Percentiles rank a stretch among this genome's conserved stretches.
These are phyloP conservation scores for Acropternis orthonyx DNA, from an alignment of 2,797 vertebrate genomes.

Conservation along the genomic window DNA sequence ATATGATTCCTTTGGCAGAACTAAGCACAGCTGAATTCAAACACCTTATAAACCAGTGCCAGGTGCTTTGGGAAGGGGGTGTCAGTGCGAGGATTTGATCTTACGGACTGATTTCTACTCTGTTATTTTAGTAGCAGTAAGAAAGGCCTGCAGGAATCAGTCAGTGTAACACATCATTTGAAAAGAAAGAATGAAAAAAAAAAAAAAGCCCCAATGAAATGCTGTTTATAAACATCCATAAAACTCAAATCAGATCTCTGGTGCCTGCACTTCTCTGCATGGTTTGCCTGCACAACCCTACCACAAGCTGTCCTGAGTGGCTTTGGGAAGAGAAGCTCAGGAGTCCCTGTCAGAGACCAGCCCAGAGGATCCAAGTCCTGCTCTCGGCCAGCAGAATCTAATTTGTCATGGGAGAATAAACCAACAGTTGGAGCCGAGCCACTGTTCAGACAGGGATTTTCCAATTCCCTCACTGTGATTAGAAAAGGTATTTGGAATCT, in stretches of 20 bases:
- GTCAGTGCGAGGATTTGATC: background rate
- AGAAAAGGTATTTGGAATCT: slow-evolving; percentile 26
- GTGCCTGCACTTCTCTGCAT: background rate
- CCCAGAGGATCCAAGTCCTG: background rate
- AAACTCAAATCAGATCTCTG: background rate
- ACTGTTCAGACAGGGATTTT: slow-evolving; percentile 46
- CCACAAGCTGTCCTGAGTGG: background rate
- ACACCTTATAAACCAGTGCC: background rate
- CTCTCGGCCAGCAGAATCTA: background rate
- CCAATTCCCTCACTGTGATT: background rate
- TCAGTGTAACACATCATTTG: background rate
- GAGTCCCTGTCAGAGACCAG: background rate
- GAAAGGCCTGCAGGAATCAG: background rate
- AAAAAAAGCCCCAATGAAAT: background rate
- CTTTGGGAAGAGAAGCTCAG: background rate
- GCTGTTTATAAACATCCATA: background rate
- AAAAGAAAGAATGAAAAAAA: background rate
- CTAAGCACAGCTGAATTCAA: background rate
- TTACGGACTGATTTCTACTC: background rate
- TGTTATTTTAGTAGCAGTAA: background rate
- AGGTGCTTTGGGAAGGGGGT: background rate
- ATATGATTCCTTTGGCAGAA: background rate
- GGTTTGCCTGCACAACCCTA: background rate
- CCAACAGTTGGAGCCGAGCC: slow-evolving; percentile 35
- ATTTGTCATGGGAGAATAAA: slow-evolving; percentile 8